A percentile compares a stretch with the other conserved stretches of the same genome.
phyloP scores from a whole-genome alignment of 2,113 vertebrate species.

The Larimichthys crocea region DNA sequence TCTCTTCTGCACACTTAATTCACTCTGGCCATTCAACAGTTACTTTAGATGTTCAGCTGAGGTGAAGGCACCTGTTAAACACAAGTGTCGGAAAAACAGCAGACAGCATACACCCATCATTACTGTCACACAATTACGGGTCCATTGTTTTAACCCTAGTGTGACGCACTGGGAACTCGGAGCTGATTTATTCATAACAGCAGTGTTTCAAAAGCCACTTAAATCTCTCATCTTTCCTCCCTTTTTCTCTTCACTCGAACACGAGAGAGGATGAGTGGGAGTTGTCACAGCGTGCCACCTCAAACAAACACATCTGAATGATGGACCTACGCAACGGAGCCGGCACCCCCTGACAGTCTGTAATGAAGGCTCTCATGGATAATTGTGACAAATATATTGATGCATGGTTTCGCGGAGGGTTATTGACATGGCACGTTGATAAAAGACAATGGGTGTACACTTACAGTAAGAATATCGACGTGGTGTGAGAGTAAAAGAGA shows the following conservation, averaged over 20 bases:
- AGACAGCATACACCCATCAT: not conserved
- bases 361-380: slow-evolving; percentile 20
- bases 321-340: slow-evolving; percentile 41
- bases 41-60: not conserved
- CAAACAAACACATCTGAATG: slow-evolving; percentile 59
- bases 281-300: slow-evolving; percentile 53
- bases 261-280: slow-evolving; percentile 52
- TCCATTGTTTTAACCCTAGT: not conserved
- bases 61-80: not conserved
- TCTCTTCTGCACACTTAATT: not conserved
- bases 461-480: slow-evolving; percentile 8
- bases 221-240: slow-evolving; percentile 9
- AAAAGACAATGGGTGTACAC: slow-evolving; percentile 23
- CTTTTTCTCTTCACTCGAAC: slow-evolving; percentile 32
- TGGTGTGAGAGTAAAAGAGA: not conserved
- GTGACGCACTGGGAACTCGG: not conserved
- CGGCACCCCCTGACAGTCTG: slow-evolving; percentile 33
- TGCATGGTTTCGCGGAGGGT: slow-evolving; percentile 13
- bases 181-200: slow-evolving; percentile 11
- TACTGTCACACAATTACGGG: not conserved
- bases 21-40: not conserved
- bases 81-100: not conserved
- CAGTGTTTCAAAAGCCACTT: slow-evolving; percentile 22
- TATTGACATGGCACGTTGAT: slow-evolving; percentile 24
- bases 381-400: slow-evolving; percentile 27